Percentiles rank a stretch among this genome's conserved stretches.
Evolutionary conservation across 1,140 invertebrate species (phyloP).

Genomic region (Phortica variegata): DNA sequence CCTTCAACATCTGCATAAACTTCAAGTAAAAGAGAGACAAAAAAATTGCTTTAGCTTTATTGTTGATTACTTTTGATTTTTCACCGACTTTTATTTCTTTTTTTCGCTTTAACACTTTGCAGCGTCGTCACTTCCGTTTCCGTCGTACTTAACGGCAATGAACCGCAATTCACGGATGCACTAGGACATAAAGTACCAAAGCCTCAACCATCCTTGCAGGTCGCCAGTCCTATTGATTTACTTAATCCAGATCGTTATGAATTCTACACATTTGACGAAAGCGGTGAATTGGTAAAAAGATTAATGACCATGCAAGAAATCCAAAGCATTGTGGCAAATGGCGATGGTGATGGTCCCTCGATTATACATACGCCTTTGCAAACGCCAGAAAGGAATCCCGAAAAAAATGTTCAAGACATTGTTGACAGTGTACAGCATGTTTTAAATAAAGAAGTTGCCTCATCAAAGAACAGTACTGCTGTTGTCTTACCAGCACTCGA

Average conservation of each 20-base stretch:
- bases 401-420: constrained; percentile 74
- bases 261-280: constrained; percentile 81
- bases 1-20: neutral
- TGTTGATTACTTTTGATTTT: constrained; percentile 27
- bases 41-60: too few species aligned
- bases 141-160: constrained; percentile 63
- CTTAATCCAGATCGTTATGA: constrained; percentile 78
- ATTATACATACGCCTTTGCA: constrained; percentile 59
- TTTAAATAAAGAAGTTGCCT: constrained; percentile 70
- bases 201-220: constrained; percentile 59
- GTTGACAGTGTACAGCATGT: constrained; percentile 80
- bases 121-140: constrained; percentile 66
- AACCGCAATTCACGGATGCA: constrained; percentile 64
- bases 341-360: constrained; percentile 65
- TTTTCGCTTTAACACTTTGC: constrained; percentile 23
- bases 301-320: constrained; percentile 82
- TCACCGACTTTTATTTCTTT: constrained; percentile 6
- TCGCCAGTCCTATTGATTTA: constrained; percentile 74
- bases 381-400: constrained; percentile 57
- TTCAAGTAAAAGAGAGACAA: too few species aligned
- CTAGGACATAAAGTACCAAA: constrained; percentile 64
- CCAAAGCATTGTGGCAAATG: constrained; percentile 76
- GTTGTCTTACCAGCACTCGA: constrained; percentile 61
- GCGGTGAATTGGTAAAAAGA: constrained; percentile 75
- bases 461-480: constrained; percentile 61